These are phyloP conservation scores for Lordiphosa mommai DNA, from an alignment of 1,140 invertebrate genomes.

Conservation along the genomic window DNA sequence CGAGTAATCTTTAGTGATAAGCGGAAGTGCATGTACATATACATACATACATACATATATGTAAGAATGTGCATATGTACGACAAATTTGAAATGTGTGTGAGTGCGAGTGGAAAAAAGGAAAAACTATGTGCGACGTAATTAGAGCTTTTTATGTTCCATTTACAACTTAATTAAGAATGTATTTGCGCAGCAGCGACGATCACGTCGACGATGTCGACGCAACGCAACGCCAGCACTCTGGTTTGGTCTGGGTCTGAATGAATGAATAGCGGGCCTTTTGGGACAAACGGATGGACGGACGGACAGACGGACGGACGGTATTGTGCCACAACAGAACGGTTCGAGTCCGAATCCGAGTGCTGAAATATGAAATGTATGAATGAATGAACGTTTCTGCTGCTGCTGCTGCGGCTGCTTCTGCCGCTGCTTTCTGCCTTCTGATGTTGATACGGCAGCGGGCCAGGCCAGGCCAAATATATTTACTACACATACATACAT, in stretches of 20 bases:
- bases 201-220: constrained; percentile 1
- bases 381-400: constrained; percentile 4
- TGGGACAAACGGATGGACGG: no score
- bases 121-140: constrained; percentile 47
- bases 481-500: constrained; percentile 35
- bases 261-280: constrained; percentile 32
- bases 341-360: no score
- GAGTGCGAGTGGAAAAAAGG: constrained; percentile 10
- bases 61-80: constrained; percentile 6
- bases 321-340: no score
- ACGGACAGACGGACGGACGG: no score
- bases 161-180: constrained; percentile 70
- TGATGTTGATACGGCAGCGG: no score
- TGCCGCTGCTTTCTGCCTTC: no score
- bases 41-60: neutral
- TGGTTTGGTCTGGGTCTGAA: constrained; percentile 24
- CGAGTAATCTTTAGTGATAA: no score
- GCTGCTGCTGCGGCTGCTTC: no score
- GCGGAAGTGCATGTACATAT: constrained; percentile 1
- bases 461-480: constrained; percentile 34
- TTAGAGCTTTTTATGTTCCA: constrained; percentile 63
- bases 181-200: constrained; percentile 59
- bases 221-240: constrained; percentile 27
- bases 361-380: constrained; percentile 46
- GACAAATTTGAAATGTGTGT: constrained; percentile 36